Evolutionary conservation across 64 coral and sea anemone genomes (phyloP).

Genomic region (Trachythela sp.): DNA sequence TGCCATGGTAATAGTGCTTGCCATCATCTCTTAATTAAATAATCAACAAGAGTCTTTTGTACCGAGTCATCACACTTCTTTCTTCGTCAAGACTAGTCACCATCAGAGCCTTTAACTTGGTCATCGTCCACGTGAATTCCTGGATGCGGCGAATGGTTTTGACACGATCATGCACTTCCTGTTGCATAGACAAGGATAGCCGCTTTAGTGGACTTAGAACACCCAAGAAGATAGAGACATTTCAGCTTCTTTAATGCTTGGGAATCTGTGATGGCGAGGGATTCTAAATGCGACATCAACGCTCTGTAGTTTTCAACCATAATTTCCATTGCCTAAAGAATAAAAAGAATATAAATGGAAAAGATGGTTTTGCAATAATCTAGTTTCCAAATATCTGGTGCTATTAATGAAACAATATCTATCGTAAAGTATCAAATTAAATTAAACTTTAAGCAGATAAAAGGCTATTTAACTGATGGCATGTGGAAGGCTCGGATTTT

Average conservation of each 20-base stretch:
- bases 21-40: background rate
- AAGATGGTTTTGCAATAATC: too few relatives aligned
- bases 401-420: too few relatives aligned
- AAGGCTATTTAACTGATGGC: too few relatives aligned
- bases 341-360: background rate
- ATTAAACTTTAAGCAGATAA: too few relatives aligned
- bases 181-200: background rate
- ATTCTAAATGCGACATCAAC: background rate
- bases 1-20: background rate
- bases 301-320: background rate
- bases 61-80: background rate
- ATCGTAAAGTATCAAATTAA: too few relatives aligned
- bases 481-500: too few relatives aligned
- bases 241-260: conserved; percentile 2
- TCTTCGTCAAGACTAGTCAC: background rate
- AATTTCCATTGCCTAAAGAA: background rate
- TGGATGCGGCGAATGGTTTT: background rate
- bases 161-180: background rate
- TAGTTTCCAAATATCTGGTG: too few relatives aligned
- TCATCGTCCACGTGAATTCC: conserved; percentile 6
- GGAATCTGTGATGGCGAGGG: background rate
- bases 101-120: background rate
- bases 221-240: conserved; percentile 2
- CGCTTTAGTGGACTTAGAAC: background rate
- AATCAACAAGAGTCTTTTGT: background rate